These are phyloP conservation scores for Muscina levida DNA, from an alignment of 2,888 invertebrate genomes.

Conservation along the genomic window DNA sequence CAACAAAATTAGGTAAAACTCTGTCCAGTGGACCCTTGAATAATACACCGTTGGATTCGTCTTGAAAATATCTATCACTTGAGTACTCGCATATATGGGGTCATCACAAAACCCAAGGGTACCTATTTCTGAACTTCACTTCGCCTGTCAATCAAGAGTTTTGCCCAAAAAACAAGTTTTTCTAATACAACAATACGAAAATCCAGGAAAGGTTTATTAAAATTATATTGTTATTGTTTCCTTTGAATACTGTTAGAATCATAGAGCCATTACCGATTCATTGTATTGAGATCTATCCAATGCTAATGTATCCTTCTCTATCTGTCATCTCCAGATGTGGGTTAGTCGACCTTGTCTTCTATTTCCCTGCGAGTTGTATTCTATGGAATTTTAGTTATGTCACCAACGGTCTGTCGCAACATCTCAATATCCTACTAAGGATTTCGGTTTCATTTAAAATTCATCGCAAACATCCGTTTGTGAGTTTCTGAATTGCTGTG, in stretches of 20 bases:
- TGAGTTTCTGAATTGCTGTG: background rate
- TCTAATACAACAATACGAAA: too few relatives aligned
- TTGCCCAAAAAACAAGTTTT: too few relatives aligned
- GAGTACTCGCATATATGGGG: too few relatives aligned
- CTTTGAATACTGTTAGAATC: background rate
- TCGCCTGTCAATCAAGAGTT: too few relatives aligned
- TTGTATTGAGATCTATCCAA: background rate
- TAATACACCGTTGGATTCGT: too few relatives aligned
- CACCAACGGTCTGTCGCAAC: background rate
- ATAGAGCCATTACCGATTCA: background rate
- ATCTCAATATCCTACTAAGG: background rate
- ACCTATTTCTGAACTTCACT: too few relatives aligned
- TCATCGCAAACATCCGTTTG: background rate
- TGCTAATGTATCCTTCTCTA: slow-evolving; percentile 2
- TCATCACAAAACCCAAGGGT: too few relatives aligned
- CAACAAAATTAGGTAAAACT: too few relatives aligned
- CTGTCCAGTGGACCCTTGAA: too few relatives aligned
- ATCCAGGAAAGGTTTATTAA: too few relatives aligned
- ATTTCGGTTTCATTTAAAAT: background rate
- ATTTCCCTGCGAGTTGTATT: background rate
- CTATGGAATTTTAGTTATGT: background rate
- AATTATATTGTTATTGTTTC: too few relatives aligned
- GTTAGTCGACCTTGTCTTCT: background rate
- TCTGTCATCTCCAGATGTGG: background rate
- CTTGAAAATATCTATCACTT: too few relatives aligned